Base-by-base conservation (phyloP, 2,113 vertebrate species). In the Gavia stellata region DNA sequence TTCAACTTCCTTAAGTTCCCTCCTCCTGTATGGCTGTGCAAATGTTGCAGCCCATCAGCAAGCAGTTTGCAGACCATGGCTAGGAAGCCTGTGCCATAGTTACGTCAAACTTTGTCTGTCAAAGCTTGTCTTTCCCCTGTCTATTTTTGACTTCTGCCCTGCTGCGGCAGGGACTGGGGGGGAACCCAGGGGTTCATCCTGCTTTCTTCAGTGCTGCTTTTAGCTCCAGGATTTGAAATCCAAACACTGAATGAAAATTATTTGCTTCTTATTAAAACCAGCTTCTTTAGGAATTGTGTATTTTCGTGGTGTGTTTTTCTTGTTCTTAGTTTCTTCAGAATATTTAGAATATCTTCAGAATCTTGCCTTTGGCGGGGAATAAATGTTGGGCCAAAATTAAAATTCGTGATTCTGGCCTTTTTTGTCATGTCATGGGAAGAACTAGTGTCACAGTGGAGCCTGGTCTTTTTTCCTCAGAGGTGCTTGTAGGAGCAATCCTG, bases 381-480 rank as follows among this genome's bases (percentile, higher is more conserved):
- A 72, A 45, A 31, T 50, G 8, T n/a, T 65, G 18, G 9, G 17
- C 18, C 65, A n/a, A 84, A 85, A 56, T 56, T 50, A 78, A 84
- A 62, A 58, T 31, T 23, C 38, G 9, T 40, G 24, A 44, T 72
- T 68, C 45, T 78, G 53, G 14, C 23, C 25, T 90, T 40, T 78
- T 73, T 87, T 40, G 17, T 82, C 5, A 31, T 53, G 44, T 20
- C 25, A 23, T 5, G 14, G 31, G 53, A 77, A 61, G 25, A 91
- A n/a, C 0, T 0, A 1, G 4, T 58, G 13, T 81, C 40, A 44
- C 21, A 55, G 40, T 25, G 28, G 36, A 59, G 14, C 66, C 50
- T 66, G 33, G 5, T 78, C 6, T 72, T 58, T 74, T 81, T 68
- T 52, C 29, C 17, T 61, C 28, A 16, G 49, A 56, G 17, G 9